Evolutionary conservation across 2,797 vertebrate genomes (phyloP), one percentile per base, ranked within the genome.

Genomic region (Aselliscus stoliczkanus): DNA sequence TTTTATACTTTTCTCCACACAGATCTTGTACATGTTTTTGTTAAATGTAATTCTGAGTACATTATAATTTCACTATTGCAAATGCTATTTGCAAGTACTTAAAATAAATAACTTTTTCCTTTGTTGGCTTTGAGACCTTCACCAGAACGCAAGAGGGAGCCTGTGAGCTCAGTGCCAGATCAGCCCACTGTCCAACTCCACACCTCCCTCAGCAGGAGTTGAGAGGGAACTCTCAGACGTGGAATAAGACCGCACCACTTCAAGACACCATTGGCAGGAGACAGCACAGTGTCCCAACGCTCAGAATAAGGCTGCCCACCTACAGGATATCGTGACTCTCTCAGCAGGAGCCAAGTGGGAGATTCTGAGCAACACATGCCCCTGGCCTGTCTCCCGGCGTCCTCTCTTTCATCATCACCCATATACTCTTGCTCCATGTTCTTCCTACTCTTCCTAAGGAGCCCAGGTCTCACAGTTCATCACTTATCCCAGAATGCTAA

Each of bases 101-200:
- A 85, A 94, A 88, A 88, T 94, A 67, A 96, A 89, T 94, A 88
- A 90, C 31, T 54, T 88, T 1, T 90, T 54, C 69, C 25, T 97
- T 96, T 97, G 62, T 96, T 1, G 88, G n/a, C 77, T 95, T 95
- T 90, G 90, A 97, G 95, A 67, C 73, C 29, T 89, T 87, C 69
- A 75, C 44, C 77, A 90, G 94, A 95, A 77, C 56, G 85, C 73
- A 92, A 75, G 93, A 97, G 42, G 58, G 79, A 37, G 7, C 75
- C 42, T n/a, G 4, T 91, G 70, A 69, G 17, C 13, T 96, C 86
- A 94, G 52, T 86, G 23, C 31, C 80, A 75, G 93, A 94, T 76
- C 85, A 88, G 8, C 67, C 25, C 21, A 83, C 62, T 92, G 37
- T 72, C 67, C 18, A 72, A 9, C 54, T 90, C 76, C 60, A 52